Evolutionary conservation across 2,113 vertebrate genomes (phyloP).

Genomic region (Gasterosteus nipponicus): DNA sequence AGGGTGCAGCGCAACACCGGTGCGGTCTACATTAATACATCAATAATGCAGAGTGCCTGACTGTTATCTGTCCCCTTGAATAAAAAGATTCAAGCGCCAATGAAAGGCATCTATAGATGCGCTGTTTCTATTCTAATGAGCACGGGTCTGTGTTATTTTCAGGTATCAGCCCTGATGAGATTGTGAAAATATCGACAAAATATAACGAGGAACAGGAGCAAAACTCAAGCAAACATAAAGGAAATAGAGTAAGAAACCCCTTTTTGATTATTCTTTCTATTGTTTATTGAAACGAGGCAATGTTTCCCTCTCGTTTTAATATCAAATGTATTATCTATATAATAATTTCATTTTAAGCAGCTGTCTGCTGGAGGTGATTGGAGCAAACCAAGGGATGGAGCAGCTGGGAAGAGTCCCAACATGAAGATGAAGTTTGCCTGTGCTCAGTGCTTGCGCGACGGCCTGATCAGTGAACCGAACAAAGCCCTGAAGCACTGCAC

Average conservation of each 20-base stretch:
- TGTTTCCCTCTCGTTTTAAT: background rate
- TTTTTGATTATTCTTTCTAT: background rate
- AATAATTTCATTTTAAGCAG: slow-evolving; percentile 7
- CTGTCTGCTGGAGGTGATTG: slow-evolving; percentile 23
- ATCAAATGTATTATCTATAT: background rate
- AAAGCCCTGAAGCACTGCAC: slow-evolving; percentile 91
- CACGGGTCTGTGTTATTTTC: slow-evolving; percentile 30
- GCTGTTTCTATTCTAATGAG: background rate
- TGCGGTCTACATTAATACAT: slow-evolving; percentile 27
- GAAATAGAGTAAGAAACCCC: slow-evolving; percentile 60
- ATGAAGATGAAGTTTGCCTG: slow-evolving; percentile 95
- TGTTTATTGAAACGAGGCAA: background rate
- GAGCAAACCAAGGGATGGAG: slow-evolving; percentile 39
- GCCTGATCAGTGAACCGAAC: slow-evolving; percentile 89
- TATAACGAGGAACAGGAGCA: slow-evolving; percentile 86
- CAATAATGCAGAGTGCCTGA: background rate
- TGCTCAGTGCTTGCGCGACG: slow-evolving; percentile 88
- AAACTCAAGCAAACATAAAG: slow-evolving; percentile 77
- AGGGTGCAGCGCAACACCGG: slow-evolving; percentile 90
- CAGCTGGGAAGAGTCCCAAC: slow-evolving; percentile 49
- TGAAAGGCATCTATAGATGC: background rate
- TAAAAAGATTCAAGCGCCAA: background rate
- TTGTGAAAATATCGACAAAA: slow-evolving; percentile 89
- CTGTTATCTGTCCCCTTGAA: background rate
- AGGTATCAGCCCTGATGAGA: slow-evolving; percentile 91